These are phyloP conservation scores for Pollenia griseotomentosa DNA, from an alignment of 2,888 invertebrate genomes.

Conservation along the genomic window DNA sequence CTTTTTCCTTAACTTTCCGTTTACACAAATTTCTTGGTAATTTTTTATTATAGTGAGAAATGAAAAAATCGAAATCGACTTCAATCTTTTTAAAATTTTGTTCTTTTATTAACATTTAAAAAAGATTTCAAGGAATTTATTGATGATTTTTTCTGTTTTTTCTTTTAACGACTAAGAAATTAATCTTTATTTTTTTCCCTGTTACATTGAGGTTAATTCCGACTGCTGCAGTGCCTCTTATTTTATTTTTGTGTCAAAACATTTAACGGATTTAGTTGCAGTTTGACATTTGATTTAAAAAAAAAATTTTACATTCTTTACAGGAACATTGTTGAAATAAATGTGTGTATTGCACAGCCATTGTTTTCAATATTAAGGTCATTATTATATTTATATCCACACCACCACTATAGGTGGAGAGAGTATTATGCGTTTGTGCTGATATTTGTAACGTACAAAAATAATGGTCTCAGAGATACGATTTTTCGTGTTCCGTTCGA, in stretches of 20 bases:
- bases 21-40: slow-evolving; percentile 31
- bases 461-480: too few species aligned
- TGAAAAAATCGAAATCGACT: slow-evolving; percentile 23
- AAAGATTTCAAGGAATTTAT: slow-evolving; percentile 64
- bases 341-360: neutral
- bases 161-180: slow-evolving; percentile 29
- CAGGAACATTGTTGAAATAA: neutral
- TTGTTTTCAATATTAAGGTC: slow-evolving; percentile 41
- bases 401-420: too few species aligned
- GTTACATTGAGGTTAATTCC: slow-evolving; percentile 42
- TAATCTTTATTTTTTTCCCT: slow-evolving; percentile 39
- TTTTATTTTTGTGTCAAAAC: slow-evolving; percentile 15
- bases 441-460: too few species aligned
- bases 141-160: neutral
- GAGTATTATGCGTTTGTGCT: too few species aligned
- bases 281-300: slow-evolving; percentile 35
- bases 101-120: slow-evolving; percentile 50
- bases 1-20: neutral
- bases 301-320: neutral
- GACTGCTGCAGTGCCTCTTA: neutral
- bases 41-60: slow-evolving; percentile 15
- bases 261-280: slow-evolving; percentile 39
- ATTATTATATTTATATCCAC: neutral
- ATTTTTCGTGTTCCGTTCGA: too few species aligned
- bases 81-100: slow-evolving; percentile 27